A percentile compares a stretch with the other conserved stretches of the same genome.
Evolutionary conservation across 2,888 invertebrate genomes (phyloP).

Genomic region (Pheosia gnoma): DNA sequence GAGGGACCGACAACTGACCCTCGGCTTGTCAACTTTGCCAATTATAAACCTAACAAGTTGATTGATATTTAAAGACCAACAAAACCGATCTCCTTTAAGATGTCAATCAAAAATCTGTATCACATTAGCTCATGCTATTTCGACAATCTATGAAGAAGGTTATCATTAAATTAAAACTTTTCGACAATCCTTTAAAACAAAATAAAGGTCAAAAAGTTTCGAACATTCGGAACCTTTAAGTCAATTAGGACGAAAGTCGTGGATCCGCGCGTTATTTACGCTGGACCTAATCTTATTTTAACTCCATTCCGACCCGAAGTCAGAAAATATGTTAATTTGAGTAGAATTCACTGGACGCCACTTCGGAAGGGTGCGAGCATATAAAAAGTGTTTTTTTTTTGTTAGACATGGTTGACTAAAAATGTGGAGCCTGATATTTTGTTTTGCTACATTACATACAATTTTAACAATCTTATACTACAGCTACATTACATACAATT

Average conservation of each 20-base stretch:
- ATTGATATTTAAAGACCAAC: too few relatives aligned
- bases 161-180: too few relatives aligned
- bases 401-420: not conserved
- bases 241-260: slow-evolving; percentile 51
- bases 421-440: not conserved
- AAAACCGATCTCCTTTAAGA: too few relatives aligned
- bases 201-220: slow-evolving; percentile 8
- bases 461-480: too few relatives aligned
- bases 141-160: too few relatives aligned
- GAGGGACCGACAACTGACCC: too few relatives aligned
- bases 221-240: slow-evolving; percentile 24
- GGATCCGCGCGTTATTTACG: slow-evolving; percentile 52
- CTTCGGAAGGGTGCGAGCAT: not conserved
- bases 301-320: slow-evolving; percentile 51
- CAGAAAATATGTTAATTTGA: slow-evolving; percentile 63
- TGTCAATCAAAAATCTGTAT: too few relatives aligned
- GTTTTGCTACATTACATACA: not conserved
- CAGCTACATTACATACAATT: not conserved
- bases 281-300: slow-evolving; percentile 60
- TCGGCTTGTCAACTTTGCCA: too few relatives aligned
- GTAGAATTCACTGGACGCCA: slow-evolving; percentile 44
- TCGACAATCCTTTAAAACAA: too few relatives aligned
- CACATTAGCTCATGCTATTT: too few relatives aligned
- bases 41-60: too few relatives aligned
- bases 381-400: not conserved